Base-by-base conservation (phyloP, 2,888 invertebrate species). In the Eupithecia subumbrata region DNA sequence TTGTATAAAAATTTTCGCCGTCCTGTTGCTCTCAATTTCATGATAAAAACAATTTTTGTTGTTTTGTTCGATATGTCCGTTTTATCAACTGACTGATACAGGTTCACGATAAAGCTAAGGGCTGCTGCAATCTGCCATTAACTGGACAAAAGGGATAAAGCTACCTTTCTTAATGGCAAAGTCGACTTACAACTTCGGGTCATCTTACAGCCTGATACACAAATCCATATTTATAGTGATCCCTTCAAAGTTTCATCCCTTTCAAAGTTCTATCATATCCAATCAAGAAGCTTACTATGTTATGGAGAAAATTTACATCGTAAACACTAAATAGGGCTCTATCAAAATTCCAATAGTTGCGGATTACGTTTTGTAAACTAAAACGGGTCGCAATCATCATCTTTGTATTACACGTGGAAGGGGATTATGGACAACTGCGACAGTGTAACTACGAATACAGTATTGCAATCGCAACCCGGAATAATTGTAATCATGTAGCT, bases 311-410 rank as follows among this genome's bases (percentile, higher is more conserved):
- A 94, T 95, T 95, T 94, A 92, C 95, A 94, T 94, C 92, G 90
- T 94, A 95, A 95, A 94, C 94, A 93, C 88, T 90, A 92, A 90
- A 87, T 89, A 88, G 88, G 87, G 79, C 70, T 87, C 85, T 91
- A 87, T 86, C 87, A 88, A 89, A 90, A 90, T 91, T 89, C 88
- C 91, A 89, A 94, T 93, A 95, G 94, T 94, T 93, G 90, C 91
- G 94, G 95, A 94, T 95, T 95, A 95, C 94, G 94, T 95, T 95
- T 94, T 93, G 94, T 94, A 94, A 94, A 95, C 94, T 94, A 87
- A 92, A 92, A 93, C 89, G 90, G 93, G 92, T 84, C 90, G 93
- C 94, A 94, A 95, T 95, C 94, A 94, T 92, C 94, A 91, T 94
- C 93, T 92, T 90, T 30, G 88, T 84, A 92, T 94, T 93, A 94